Evolutionary conservation across 2,797 vertebrate species (phyloP), one percentile per base, ranked within the genome.

Genomic region (Acropternis orthonyx): DNA sequence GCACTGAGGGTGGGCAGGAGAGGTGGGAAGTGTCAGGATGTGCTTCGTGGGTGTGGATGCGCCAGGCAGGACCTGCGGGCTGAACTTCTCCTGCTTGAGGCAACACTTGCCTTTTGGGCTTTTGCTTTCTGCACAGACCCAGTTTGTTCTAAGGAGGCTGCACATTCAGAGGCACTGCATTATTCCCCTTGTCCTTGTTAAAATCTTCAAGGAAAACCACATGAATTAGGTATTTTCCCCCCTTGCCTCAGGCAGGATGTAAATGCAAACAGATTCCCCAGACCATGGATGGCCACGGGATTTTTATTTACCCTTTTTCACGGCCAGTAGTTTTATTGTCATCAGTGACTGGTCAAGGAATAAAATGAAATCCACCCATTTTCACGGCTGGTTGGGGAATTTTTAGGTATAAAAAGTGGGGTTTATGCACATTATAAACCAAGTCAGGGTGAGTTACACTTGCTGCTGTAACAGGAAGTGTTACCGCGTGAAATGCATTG

Each of bases 381-480:
- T 88, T 56, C 32, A 65, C 19, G 69, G 41, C 5, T 14, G 7
- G 43, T 75, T 72, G 15, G 68, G 82, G 66, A 71, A 88, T 58
- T 76, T 7, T 7, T 72, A 43, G 61, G 12, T 30, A 76, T 32
- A 19, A 69, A 85, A 67, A 79, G 37, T 30, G 10, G 39, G 80
- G 37, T 59, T 81, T 69, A 55, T 73, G 39, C 23, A 36, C 23
- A 32, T 46, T 58, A 28, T 78, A 93, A 96, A 72, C 69, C 85
- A 94, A 74, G 65, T 2, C 0, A 28, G 65, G 46, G 28, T 81
- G 74, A 63, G 76, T 90, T 91, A 72, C 62, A 62, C 7, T 32
- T 69, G 77, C 85, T 85, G 41, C 80, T 55, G 80, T 72, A 92
- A 96, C 72, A 92, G 95, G 95, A 97, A 96, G 51, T 41, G 46